Evolutionary conservation across 2,797 vertebrate genomes (phyloP).

Genomic region (Megalops cyprinoides): DNA sequence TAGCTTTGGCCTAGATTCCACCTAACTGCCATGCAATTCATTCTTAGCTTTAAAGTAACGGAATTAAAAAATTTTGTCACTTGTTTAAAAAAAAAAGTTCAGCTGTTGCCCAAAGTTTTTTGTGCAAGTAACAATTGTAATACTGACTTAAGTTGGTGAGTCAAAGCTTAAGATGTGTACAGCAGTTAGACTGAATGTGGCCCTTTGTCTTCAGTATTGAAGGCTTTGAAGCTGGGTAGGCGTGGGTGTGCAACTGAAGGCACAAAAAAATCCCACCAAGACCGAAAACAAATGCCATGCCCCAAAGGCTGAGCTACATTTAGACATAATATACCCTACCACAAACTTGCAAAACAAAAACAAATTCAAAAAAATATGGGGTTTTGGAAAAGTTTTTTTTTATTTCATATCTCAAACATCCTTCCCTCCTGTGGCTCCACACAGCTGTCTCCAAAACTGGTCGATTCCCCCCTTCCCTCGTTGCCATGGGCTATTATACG

Average conservation of each 20-base stretch:
- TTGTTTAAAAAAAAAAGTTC: not conserved
- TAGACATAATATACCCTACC: conserved; percentile 13
- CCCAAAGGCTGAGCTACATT: not conserved
- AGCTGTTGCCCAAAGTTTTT: not conserved
- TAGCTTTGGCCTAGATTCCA: not conserved
- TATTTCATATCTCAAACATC: conserved; percentile 69
- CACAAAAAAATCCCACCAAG: not conserved
- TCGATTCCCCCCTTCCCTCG: not conserved
- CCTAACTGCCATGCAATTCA: not conserved
- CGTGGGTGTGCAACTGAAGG: conserved; percentile 10
- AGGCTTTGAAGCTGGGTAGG: not conserved
- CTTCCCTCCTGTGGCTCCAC: conserved; percentile 42
- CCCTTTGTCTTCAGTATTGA: not conserved
- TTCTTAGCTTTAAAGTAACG: not conserved
- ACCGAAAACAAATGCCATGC: not conserved
- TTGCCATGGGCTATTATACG: conserved; percentile 36
- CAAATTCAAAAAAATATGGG: conserved; percentile 41
- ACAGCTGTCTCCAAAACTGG: conserved; percentile 12
- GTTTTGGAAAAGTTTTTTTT: conserved; percentile 70
- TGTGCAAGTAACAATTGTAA: not conserved
- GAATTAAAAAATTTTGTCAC: not conserved
- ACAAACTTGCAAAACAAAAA: conserved; percentile 11
- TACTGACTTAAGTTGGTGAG: not conserved
- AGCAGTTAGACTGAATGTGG: not conserved
- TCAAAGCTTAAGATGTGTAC: not conserved